phyloP scores from a whole-genome alignment of 2,113 vertebrate genomes.

The Varanus salvator region DNA sequence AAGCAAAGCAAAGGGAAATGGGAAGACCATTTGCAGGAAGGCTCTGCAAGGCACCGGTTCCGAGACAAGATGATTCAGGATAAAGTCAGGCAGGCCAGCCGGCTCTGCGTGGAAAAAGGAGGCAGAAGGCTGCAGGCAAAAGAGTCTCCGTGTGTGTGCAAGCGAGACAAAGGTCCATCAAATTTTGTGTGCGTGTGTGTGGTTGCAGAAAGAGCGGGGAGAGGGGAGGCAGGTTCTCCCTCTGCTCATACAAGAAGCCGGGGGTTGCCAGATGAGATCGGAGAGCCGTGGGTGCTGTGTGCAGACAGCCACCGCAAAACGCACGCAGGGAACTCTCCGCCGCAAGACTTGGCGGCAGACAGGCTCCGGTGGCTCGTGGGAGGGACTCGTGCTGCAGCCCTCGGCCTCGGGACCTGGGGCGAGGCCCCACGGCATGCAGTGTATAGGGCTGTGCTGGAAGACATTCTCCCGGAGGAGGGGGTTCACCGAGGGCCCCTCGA shows the following conservation, averaged over 20 bases:
- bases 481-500: not conserved
- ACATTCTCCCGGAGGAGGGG: not conserved
- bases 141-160: not conserved
- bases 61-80: conserved; percentile 39
- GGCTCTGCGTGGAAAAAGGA: not conserved
- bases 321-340: not conserved
- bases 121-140: not conserved
- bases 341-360: not conserved
- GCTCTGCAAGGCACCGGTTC: conserved; percentile 56
- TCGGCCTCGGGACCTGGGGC: not conserved
- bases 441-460: not conserved
- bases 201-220: no score
- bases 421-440: not conserved
- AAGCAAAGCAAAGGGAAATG: conserved; percentile 24
- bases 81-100: not conserved
- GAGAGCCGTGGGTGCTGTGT: not conserved
- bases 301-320: not conserved
- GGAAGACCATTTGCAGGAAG: conserved; percentile 53
- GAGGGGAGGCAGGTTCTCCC: not conserved
- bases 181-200: not conserved
- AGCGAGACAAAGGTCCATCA: not conserved
- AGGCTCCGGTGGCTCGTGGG: no score
- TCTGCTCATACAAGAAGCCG: not conserved
- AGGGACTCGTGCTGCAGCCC: not conserved
- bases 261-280: not conserved